phyloP scores from a whole-genome alignment of 2,113 vertebrate species.

The Microcebus murinus region DNA sequence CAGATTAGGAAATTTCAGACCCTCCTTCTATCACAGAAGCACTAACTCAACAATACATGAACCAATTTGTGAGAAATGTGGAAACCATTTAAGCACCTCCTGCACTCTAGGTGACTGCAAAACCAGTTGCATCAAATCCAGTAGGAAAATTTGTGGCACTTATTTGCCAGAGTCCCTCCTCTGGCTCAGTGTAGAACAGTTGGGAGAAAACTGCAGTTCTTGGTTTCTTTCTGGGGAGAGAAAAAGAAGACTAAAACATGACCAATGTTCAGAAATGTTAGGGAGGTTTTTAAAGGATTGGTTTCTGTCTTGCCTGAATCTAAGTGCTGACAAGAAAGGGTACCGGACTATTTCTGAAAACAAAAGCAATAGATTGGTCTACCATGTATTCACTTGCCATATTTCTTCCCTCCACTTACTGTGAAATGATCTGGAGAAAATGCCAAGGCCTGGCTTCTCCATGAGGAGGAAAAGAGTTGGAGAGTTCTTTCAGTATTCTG shows the following conservation, averaged over 20 bases:
- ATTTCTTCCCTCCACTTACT: not conserved
- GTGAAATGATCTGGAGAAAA: not conserved
- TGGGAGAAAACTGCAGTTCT: not conserved
- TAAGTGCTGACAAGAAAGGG: not conserved
- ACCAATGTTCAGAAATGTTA: not conserved
- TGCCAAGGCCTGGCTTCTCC: not conserved
- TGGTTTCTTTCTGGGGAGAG: not conserved
- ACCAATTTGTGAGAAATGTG: not conserved
- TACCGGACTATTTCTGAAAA: not conserved
- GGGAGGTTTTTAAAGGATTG: not conserved
- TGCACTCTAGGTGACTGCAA: not conserved
- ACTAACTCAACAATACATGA: too few species aligned
- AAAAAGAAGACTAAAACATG: not conserved
- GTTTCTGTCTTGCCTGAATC: not conserved
- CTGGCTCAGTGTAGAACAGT: not conserved
- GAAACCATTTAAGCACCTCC: not conserved
- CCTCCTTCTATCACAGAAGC: not conserved
- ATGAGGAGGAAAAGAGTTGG: not conserved
- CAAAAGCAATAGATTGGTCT: not conserved
- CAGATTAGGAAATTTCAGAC: not conserved
- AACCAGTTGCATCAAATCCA: not conserved
- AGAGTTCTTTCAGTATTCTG: not conserved
- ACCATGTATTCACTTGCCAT: not conserved
- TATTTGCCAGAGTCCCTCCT: not conserved
- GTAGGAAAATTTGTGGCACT: not conserved